These are phyloP conservation scores for Lamellibrachia columna DNA, from an alignment of 2,888 invertebrate genomes.

Conservation along the genomic window DNA sequence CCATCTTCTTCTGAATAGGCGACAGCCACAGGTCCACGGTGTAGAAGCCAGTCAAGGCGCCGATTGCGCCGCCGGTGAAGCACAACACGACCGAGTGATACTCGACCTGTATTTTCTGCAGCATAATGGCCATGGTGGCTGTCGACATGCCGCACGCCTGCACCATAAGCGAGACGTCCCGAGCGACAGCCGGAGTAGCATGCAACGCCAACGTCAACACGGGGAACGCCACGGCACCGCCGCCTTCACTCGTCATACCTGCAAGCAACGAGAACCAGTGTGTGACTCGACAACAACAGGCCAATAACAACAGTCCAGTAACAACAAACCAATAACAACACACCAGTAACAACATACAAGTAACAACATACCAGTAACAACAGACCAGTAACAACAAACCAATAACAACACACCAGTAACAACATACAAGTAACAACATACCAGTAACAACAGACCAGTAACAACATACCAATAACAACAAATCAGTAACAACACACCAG, in stretches of 20 bases:
- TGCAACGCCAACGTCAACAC: slow-evolving; percentile 36
- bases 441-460: too few relatives aligned
- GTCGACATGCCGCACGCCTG: slow-evolving; percentile 51
- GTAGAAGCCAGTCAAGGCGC: slow-evolving; percentile 54
- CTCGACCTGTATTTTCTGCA: slow-evolving; percentile 47
- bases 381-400: too few relatives aligned
- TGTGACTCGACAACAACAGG: neutral
- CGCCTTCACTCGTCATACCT: slow-evolving; percentile 39
- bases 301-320: neutral
- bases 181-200: slow-evolving; percentile 28
- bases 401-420: too few relatives aligned
- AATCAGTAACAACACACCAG: too few relatives aligned
- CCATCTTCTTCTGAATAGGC: slow-evolving; percentile 56
- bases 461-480: too few relatives aligned
- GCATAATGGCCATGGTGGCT: slow-evolving; percentile 53
- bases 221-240: slow-evolving; percentile 38
- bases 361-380: too few relatives aligned
- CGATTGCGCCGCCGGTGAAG: slow-evolving; percentile 51
- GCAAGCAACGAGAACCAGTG: slow-evolving; percentile 40
- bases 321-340: too few relatives aligned
- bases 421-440: too few relatives aligned
- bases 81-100: slow-evolving; percentile 47
- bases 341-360: too few relatives aligned
- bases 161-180: slow-evolving; percentile 37
- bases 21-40: slow-evolving; percentile 48